phyloP scores from a whole-genome alignment of 1,140 invertebrate species.

The Battus philenor region DNA sequence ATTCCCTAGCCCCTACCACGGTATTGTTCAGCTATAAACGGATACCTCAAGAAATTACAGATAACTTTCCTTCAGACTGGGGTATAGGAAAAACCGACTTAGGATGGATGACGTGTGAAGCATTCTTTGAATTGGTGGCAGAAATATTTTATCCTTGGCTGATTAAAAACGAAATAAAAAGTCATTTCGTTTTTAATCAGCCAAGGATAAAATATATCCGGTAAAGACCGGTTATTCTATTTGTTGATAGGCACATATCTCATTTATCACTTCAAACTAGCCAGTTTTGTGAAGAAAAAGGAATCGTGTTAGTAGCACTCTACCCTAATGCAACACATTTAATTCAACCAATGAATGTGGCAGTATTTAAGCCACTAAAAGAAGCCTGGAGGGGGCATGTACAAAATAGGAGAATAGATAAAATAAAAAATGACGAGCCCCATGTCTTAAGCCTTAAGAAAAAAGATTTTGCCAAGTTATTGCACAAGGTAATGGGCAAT shows the following conservation, averaged over 20 bases:
- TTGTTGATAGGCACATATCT: constrained; percentile 21
- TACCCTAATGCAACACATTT: constrained; percentile 16
- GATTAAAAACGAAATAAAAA: constrained; percentile 20
- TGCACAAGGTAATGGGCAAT: constrained; percentile 11
- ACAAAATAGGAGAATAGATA: constrained; percentile 14
- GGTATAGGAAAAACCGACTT: constrained; percentile 26
- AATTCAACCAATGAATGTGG: constrained; percentile 18
- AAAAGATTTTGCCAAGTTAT: constrained; percentile 19
- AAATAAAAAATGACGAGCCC: constrained; percentile 14
- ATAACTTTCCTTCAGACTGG: constrained; percentile 25
- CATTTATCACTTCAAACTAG: constrained; percentile 21
- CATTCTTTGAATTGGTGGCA: constrained; percentile 27
- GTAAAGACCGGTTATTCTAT: constrained; percentile 22
- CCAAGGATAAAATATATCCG: constrained; percentile 26
- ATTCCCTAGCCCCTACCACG: constrained; percentile 21
- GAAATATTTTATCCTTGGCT: constrained; percentile 28
- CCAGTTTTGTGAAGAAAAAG: constrained; percentile 21
- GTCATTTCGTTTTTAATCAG: constrained; percentile 19
- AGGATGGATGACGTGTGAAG: constrained; percentile 29
- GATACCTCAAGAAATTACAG: constrained; percentile 23
- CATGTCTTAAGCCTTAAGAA: constrained; percentile 14
- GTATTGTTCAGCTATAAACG: constrained; percentile 24
- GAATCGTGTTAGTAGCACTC: constrained; percentile 20
- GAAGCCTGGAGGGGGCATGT: constrained; percentile 11
- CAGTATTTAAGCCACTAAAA: constrained; percentile 18